These are phyloP conservation scores for Neodiprion virginianus DNA, from an alignment of 1,140 invertebrate species.

Conservation along the genomic window DNA sequence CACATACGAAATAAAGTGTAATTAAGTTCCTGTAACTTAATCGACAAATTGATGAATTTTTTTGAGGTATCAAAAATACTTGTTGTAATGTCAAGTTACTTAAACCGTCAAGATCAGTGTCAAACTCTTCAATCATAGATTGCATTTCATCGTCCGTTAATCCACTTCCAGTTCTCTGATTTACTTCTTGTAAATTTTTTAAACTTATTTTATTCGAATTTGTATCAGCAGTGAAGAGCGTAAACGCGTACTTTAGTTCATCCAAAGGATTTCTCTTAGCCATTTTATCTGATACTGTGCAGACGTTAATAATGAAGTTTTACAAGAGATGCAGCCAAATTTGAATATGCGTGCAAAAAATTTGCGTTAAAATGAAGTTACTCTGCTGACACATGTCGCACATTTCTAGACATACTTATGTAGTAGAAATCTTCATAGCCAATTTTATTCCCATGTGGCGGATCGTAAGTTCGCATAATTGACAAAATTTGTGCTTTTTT, in stretches of 20 bases:
- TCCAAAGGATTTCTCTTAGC: constrained; percentile 29
- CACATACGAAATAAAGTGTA: constrained; percentile 9
- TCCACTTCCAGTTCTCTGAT: constrained; percentile 23
- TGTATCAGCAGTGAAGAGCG: constrained; percentile 29
- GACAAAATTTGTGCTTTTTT: constrained; percentile 34
- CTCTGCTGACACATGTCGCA: too few relatives aligned
- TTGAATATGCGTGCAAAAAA: not conserved
- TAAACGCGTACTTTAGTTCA: constrained; percentile 33
- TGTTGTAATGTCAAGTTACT: constrained; percentile 21
- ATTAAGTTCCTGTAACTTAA: not conserved
- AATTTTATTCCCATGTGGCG: constrained; percentile 31
- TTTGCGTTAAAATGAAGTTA: not conserved
- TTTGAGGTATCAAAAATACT: not conserved
- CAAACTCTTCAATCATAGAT: constrained; percentile 41
- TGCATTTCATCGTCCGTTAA: constrained; percentile 36
- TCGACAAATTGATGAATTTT: constrained; percentile 6
- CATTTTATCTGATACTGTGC: constrained; percentile 35
- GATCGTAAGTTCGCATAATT: constrained; percentile 35
- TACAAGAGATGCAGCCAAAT: constrained; percentile 2
- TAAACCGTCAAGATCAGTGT: constrained; percentile 32
- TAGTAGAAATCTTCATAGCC: constrained; percentile 38
- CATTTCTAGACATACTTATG: constrained; percentile 17
- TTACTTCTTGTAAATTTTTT: constrained; percentile 29
- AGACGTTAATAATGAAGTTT: not conserved
- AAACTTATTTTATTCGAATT: constrained; percentile 27